Conservation (phyloP, 92 coral and sea anemone species). For the Desmophyllum pertusum region DNA sequence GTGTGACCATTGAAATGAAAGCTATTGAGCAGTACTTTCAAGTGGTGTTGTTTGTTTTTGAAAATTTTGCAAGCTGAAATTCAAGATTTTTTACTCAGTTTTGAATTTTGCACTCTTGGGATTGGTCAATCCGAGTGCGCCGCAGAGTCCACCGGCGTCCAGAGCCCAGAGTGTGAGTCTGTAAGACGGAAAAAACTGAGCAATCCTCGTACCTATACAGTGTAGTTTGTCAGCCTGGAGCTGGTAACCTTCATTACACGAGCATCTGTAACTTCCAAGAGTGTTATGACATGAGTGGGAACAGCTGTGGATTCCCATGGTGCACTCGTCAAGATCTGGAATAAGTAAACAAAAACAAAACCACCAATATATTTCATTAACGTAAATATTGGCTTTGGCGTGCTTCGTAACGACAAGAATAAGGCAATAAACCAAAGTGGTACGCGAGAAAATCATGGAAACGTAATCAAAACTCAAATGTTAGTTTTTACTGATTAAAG, state of each 20-base stretch:
- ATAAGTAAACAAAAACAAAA: background rate
- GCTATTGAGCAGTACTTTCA: background rate
- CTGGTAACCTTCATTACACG: slow-evolving; percentile 75
- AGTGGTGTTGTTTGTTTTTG: no score
- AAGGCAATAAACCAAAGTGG: background rate
- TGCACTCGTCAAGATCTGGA: slow-evolving; percentile 88
- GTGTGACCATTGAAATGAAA: background rate
- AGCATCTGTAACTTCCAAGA: slow-evolving; percentile 84
- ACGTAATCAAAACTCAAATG: background rate
- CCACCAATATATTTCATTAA: background rate
- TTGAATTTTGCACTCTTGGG: no score
- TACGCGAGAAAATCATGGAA: background rate
- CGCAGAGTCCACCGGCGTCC: background rate
- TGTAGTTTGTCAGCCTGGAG: slow-evolving; percentile 67
- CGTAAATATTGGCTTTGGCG: background rate
- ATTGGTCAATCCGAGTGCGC: no score
- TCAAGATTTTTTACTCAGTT: no score
- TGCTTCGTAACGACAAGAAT: background rate
- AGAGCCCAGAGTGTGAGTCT: background rate
- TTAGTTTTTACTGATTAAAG: background rate
- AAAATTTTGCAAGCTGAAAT: no score
- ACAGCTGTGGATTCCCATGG: slow-evolving; percentile 80
- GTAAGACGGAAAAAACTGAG: background rate
- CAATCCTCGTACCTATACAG: slow-evolving; percentile 67
- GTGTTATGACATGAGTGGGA: slow-evolving; percentile 82